These are phyloP conservation scores for Drosophila arizonae DNA, from an alignment of 1,140 invertebrate genomes.

Conservation along the genomic window DNA sequence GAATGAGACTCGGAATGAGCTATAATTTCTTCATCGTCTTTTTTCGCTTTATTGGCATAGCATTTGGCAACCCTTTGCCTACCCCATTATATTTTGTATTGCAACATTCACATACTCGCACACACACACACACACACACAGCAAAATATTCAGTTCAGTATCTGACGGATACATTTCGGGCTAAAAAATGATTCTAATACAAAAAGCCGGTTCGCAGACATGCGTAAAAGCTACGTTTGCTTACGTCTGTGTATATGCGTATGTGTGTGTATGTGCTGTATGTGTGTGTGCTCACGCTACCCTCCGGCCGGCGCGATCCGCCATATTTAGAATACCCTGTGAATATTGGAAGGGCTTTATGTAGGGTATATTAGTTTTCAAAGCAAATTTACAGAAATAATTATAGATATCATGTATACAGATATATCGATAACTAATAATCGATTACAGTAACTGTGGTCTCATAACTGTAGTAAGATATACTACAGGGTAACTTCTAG, in stretches of 20 bases:
- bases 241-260: conserved; percentile 5
- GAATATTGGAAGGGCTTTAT: background rate
- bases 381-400: too few species aligned
- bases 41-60: background rate
- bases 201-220: conserved; percentile 76
- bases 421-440: background rate
- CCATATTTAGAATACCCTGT: conserved; percentile 42
- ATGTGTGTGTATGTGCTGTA: conserved; percentile 15
- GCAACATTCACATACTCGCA: conserved; percentile 25
- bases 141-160: conserved; percentile 26
- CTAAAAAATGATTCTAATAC: conserved; percentile 62
- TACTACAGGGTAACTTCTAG: background rate
- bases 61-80: conserved; percentile 60
- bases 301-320: conserved; percentile 29
- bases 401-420: too few species aligned
- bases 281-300: conserved; percentile 2
- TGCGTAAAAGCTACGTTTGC: conserved; percentile 54
- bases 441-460: background rate
- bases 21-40: too few species aligned
- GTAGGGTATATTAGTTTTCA: background rate
- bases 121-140: background rate
- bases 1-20: too few species aligned
- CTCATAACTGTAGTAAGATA: too few species aligned
- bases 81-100: conserved; percentile 75
- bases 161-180: conserved; percentile 49